Base-by-base conservation (phyloP, 2,797 vertebrate genomes). In the Basileuterus tristriatus region DNA sequence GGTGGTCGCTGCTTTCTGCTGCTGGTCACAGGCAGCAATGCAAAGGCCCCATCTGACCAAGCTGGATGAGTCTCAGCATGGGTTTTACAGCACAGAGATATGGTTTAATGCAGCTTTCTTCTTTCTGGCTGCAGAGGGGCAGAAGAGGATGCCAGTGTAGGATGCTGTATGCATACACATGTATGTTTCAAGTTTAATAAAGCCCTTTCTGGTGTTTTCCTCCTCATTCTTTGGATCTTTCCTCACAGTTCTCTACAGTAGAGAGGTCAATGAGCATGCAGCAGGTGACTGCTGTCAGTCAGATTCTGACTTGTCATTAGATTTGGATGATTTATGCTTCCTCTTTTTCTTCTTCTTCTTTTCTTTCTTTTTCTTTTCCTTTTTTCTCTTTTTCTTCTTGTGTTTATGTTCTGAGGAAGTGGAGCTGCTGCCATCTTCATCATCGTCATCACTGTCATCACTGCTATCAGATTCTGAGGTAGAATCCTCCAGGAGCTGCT, bases 401-500 rank as follows among this genome's bases (percentile, higher is more conserved):
- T 98, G 98, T 80, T 98, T 98, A 85, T 97, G 96, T 27, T 94
- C 98, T 4, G 98, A 98, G 86, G 98, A 98, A 87, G 97, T 98
- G 59, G 95, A 94, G 88, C 98, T 98, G 89, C 98, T 98, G 39
- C 98, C 96, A 89, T 98, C 98, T 22, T 90, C 94, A 11, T 97
- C 97, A 24, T 98, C 64, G 9, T 91, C 84, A 68, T 87, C 89
- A 24, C 95, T 95, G 44, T 89, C 56, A 53, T 90, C 86, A 47
- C 98, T 98, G 37, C 97, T 98, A 11, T 89, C 95, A 18, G 98
- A 97, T 43, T 98, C 98, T 37, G 98, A 98, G 87, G 98, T 99
- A 85, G 98, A 98, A 95, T 99, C 99, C 90, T 99, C 98, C 46
- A 99, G 98, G 62, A 99, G 98, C 96, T 99, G 98, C 96, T 98